Evolutionary conservation across 1,140 invertebrate species (phyloP), one percentile per base, ranked within the genome.

Genomic region (Penaeus indicus): DNA sequence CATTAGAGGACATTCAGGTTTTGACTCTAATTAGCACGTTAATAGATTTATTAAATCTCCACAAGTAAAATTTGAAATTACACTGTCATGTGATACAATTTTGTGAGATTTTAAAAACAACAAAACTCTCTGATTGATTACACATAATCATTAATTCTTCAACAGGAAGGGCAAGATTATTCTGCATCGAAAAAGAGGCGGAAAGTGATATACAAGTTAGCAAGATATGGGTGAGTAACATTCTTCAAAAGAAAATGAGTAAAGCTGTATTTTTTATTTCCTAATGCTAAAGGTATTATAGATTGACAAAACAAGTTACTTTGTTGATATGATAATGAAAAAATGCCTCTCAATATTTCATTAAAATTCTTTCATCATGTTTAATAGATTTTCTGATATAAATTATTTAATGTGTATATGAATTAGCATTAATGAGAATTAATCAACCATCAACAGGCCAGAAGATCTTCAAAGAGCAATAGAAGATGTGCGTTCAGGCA

Each of bases 221-320:
- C 86, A 18, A 82, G 67, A 83, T 88, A 88, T 84, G 86, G 86
- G 86, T 88, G 60, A 83, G 86, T 78, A 16, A 11, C 16, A 54
- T 13, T 54, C 16, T 54, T 54, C 54, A 11, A 54, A 16, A 54
- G 10, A 11, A 54, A 54, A 11, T 54, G 54, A 16, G 16, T 54
- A 54, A 54, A 2, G 1, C 7, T 42, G 38, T 7, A 42, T 42
- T 1, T 2, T 42, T 42, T 42, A 42, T 42, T 7, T 4, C 38
- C 38, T 42, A 4, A 42, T 42, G 38, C 7, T 8, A 42, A 4
- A 42, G 38, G 4, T 42, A 8, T 42, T 42, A 7, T 42, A 42
- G 4, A 42, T 7, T 42, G 1, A 42, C 38, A 42, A 42, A 42
- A 42, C 54, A 54, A 54, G 10, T 13, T 54, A 11, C 54, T 54